Evolutionary conservation across 2,888 invertebrate genomes (phyloP).

Genomic region (Atrina japonica): DNA sequence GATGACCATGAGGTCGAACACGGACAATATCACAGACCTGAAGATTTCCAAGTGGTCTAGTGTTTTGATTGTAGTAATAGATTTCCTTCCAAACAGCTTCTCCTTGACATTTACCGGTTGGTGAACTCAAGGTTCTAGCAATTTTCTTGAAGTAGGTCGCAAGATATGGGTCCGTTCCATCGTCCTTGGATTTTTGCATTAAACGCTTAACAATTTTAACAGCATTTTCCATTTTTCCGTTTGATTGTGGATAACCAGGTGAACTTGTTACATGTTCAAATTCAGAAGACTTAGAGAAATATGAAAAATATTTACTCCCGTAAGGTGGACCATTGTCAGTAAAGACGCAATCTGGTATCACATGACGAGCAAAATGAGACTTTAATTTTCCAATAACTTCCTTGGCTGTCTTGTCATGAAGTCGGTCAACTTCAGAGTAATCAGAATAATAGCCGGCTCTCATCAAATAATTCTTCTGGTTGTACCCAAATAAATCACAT

Average conservation of each 20-base stretch:
- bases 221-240: slow-evolving; percentile 26
- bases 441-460: slow-evolving; percentile 6
- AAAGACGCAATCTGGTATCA: not conserved
- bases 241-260: slow-evolving; percentile 12
- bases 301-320: not conserved
- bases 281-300: not conserved
- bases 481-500: not conserved
- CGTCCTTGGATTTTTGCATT: too few relatives aligned
- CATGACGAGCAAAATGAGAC: slow-evolving; percentile 25
- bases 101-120: not conserved
- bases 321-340: slow-evolving; percentile 19
- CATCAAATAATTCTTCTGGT: not conserved
- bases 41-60: slow-evolving; percentile 3
- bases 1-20: slow-evolving; percentile 4
- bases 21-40: slow-evolving; percentile 9
- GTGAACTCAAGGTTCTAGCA: slow-evolving; percentile 9
- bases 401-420: slow-evolving; percentile 11
- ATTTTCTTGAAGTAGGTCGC: slow-evolving; percentile 11
- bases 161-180: slow-evolving; percentile 16
- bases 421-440: slow-evolving; percentile 31
- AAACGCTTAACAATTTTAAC: not conserved
- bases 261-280: slow-evolving; percentile 15
- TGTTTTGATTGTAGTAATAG: slow-evolving; percentile 5
- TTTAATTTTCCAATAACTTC: slow-evolving; percentile 25
- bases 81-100: not conserved